Evolutionary conservation across 2,888 invertebrate genomes (phyloP), one percentile per base, ranked within the genome.

Genomic region (Andricus curvator): DNA sequence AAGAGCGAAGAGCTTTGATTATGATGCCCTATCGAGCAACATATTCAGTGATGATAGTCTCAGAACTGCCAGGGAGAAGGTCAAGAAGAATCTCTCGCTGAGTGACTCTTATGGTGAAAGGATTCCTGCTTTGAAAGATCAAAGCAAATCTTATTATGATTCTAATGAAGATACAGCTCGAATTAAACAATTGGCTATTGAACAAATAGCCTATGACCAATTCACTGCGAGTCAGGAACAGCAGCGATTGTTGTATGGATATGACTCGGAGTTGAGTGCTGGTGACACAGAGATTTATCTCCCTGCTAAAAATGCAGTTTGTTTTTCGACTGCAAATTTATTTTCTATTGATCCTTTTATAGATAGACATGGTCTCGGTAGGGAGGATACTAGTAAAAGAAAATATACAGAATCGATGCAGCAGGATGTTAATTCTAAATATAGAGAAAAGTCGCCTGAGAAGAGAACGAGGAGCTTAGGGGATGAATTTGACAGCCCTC

Each of bases 241-340:
- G 74, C 80, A 87, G 83, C 77, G 87, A 62, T 91, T 93, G 83
- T 94, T 94, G 88, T 94, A 94, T 85, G 94, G 94, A n/a, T 94
- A 94, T 86, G 94, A 94, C 62, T 94, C 94, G 83, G 94, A 94
- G 80, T 92, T 93, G 56, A 94, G 94, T 85, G 93, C 93, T 82
- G 94, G 93, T 67, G 94, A 94, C 90, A 94, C 94, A 4, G 94
- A 94, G 76, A 94, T 94, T 77, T 93, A 94, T 81, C 89, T 94
- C 65, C 89, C 92, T 4, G 94, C 92, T 84, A 84, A 80, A 78
- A 82, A 82, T 78, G 80, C 82, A 20, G 22, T 11, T 29, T 78
- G 33, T n/a, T 74, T 74, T n/a, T 74, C 41, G 8, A 67, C 67
- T 13, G 11, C 22, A 44, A 5, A 41, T 22, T 37, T 37, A n/a